Conservation (phyloP, 2,113 vertebrate genomes). For the Varanus komodoensis region DNA sequence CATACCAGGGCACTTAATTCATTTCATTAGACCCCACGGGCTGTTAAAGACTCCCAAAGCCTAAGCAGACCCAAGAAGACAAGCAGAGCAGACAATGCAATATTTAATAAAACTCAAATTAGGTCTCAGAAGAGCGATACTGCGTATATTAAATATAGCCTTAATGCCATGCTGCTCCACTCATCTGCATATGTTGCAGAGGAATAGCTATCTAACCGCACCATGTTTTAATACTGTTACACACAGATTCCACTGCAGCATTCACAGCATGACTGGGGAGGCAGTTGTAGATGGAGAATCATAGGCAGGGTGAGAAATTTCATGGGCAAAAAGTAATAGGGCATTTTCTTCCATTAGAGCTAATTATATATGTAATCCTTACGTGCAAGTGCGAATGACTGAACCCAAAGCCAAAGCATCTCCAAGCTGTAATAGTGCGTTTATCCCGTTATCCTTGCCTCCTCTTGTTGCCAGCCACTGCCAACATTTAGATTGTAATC, state of each 20-base stretch:
- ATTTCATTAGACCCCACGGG: constrained; percentile 52
- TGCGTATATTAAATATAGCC: constrained; percentile 53
- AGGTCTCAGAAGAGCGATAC: constrained; percentile 62
- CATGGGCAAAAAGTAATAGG: background rate
- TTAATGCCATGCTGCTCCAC: constrained; percentile 19
- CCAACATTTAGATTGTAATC: background rate
- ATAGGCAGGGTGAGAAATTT: background rate
- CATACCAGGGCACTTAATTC: constrained; percentile 56
- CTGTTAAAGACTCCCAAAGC: constrained; percentile 34
- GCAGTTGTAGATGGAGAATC: background rate
- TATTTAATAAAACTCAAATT: constrained; percentile 69
- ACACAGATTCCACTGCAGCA: constrained; percentile 11
- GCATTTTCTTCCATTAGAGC: background rate
- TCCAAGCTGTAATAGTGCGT: background rate
- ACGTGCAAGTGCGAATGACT: background rate
- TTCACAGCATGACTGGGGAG: background rate
- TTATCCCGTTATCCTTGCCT: background rate
- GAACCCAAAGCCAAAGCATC: background rate
- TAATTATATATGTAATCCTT: background rate
- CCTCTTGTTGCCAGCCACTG: background rate
- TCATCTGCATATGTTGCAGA: constrained; percentile 35
- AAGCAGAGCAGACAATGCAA: constrained; percentile 42
- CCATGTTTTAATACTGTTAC: constrained; percentile 29
- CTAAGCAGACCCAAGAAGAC: constrained; percentile 45
- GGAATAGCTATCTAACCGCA: constrained; percentile 42